Conservation (phyloP, 2,113 vertebrate genomes). For the Cyphomyrus plagiostoma region DNA sequence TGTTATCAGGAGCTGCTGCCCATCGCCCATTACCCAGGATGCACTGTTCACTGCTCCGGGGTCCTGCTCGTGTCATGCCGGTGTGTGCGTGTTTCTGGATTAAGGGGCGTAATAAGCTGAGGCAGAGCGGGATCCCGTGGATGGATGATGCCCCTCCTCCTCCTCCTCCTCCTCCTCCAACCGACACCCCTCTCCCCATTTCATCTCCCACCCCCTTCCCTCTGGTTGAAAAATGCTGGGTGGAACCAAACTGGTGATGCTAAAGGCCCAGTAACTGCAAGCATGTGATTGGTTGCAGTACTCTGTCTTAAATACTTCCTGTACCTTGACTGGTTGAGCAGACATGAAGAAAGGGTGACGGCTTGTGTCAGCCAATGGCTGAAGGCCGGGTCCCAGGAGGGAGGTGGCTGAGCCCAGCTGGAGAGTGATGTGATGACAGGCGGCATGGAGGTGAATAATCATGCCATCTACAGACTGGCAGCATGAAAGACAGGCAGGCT, state of each 20-base stretch:
- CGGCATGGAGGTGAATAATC: background rate
- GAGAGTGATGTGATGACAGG: background rate
- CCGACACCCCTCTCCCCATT: no score
- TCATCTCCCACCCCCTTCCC: background rate
- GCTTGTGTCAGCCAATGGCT: background rate
- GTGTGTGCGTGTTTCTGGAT: background rate
- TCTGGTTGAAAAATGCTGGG: background rate
- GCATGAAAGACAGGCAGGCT: background rate
- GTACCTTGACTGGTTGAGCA: no score
- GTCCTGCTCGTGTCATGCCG: background rate
- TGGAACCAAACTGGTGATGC: background rate
- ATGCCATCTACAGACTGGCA: background rate
- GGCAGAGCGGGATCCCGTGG: background rate
- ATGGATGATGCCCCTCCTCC: no score
- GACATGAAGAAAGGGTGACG: background rate
- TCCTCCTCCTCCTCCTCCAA: no score
- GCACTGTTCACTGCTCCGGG: background rate
- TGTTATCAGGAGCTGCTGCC: background rate
- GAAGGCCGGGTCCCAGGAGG: background rate
- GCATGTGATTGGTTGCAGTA: background rate
- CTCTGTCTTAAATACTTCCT: background rate
- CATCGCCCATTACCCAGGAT: background rate
- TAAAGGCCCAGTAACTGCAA: background rate
- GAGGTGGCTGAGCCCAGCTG: background rate
- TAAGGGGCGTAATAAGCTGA: background rate